phyloP scores from a whole-genome alignment of 2,797 vertebrate species.

The Danio tinwini region DNA sequence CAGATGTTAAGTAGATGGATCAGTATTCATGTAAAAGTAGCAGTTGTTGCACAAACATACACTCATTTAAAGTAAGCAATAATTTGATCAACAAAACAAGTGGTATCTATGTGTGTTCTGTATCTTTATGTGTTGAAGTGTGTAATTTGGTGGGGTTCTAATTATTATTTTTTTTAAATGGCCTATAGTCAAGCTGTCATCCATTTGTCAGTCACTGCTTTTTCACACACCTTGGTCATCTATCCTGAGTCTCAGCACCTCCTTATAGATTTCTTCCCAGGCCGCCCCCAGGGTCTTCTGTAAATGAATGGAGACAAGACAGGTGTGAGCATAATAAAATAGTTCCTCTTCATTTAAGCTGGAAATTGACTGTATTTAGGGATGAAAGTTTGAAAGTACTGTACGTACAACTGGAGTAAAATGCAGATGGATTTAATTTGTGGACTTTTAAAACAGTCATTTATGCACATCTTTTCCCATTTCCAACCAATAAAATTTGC shows the following conservation, averaged over 20 bases:
- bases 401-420: too few relatives aligned
- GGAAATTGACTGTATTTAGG: not conserved
- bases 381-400: not conserved
- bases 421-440: too few relatives aligned
- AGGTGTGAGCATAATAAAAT: conserved; percentile 35
- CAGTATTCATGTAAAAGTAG: not conserved
- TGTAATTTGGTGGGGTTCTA: not conserved
- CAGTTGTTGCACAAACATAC: not conserved
- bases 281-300: conserved; percentile 33
- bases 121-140: not conserved
- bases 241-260: conserved; percentile 25
- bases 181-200: conserved; percentile 47
- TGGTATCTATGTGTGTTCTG: not conserved
- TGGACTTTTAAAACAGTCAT: too few relatives aligned
- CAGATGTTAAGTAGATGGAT: not conserved
- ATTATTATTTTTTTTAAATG: conserved; percentile 27
- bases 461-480: too few relatives aligned
- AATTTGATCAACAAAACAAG: not conserved
- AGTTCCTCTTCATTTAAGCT: conserved; percentile 6
- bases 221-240: conserved; percentile 36
- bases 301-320: conserved; percentile 48
- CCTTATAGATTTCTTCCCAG: conserved; percentile 40
- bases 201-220: conserved; percentile 53
- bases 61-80: not conserved
- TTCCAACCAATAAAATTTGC: too few relatives aligned